phyloP scores from a whole-genome alignment of 2,113 vertebrate genomes.

The Oreotrochilus melanogaster region DNA sequence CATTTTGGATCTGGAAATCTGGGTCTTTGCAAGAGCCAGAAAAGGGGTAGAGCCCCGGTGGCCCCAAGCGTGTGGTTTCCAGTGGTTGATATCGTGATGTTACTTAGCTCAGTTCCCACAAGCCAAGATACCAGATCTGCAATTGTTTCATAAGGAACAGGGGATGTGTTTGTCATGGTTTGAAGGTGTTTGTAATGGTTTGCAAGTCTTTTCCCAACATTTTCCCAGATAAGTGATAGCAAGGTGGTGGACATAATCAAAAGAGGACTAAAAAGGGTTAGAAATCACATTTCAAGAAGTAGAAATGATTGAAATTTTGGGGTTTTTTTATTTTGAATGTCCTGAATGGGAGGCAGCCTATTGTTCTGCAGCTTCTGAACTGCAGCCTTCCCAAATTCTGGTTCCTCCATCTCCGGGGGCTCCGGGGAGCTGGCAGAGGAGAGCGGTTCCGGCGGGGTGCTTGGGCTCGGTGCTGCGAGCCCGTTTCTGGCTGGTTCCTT shows the following conservation, averaged over 20 bases:
- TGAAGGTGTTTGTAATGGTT: neutral
- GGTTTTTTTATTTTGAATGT: neutral
- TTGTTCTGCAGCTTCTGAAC: neutral
- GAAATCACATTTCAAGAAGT: neutral
- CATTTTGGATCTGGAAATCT: slow-evolving; percentile 53
- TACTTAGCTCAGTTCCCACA: slow-evolving; percentile 50
- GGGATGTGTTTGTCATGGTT: neutral
- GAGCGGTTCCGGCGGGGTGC: neutral
- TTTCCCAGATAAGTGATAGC: slow-evolving; percentile 9
- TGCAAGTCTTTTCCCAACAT: slow-evolving; percentile 35
- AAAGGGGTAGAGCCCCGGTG: slow-evolving; percentile 14
- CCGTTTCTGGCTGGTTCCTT: no score
- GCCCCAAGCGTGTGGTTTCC: slow-evolving; percentile 65
- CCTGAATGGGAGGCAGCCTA: neutral
- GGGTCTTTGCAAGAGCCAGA: slow-evolving; percentile 30
- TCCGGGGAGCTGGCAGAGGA: neutral
- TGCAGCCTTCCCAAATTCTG: neutral
- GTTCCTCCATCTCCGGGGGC: neutral
- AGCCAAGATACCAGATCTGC: slow-evolving; percentile 62
- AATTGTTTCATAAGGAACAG: slow-evolving; percentile 45
- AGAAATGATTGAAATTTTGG: neutral
- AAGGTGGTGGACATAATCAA: neutral
- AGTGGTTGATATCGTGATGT: slow-evolving; percentile 43
- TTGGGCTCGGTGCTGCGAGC: neutral
- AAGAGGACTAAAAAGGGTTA: neutral